Percentiles rank a stretch among this genome's conserved stretches.
These are phyloP conservation scores for Scarus forsteni DNA, from an alignment of 2,797 vertebrate genomes.

Conservation along the genomic window DNA sequence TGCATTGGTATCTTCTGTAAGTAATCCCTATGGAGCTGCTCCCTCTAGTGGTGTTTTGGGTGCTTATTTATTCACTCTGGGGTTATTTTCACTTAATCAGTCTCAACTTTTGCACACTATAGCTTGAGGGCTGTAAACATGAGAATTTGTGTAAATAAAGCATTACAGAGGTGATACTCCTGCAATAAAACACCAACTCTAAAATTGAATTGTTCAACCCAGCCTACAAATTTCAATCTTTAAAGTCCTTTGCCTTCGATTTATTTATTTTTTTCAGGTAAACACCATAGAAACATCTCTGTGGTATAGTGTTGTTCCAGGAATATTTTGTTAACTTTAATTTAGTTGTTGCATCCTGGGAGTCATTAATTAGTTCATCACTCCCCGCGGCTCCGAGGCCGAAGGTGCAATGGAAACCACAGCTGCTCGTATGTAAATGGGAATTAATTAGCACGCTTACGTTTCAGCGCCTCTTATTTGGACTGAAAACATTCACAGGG, in stretches of 20 bases:
- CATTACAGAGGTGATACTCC: background rate
- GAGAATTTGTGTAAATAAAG: slow-evolving; percentile 7
- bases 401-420: slow-evolving; percentile 74
- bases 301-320: slow-evolving; percentile 50
- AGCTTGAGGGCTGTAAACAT: slow-evolving; percentile 12
- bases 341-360: slow-evolving; percentile 83
- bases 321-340: slow-evolving; percentile 75
- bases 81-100: slow-evolving; percentile 8
- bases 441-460: slow-evolving; percentile 83
- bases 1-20: slow-evolving; percentile 15
- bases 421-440: slow-evolving; percentile 83
- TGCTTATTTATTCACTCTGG: slow-evolving; percentile 24
- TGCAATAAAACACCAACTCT: slow-evolving; percentile 5
- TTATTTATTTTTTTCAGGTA: slow-evolving; percentile 57
- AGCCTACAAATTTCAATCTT: background rate
- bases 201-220: background rate
- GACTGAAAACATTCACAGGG: slow-evolving; percentile 83
- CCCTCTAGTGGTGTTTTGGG: slow-evolving; percentile 75
- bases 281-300: slow-evolving; percentile 72
- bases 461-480: slow-evolving; percentile 78
- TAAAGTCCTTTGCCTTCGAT: too few species aligned
- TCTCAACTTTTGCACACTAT: background rate
- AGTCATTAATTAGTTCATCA: slow-evolving; percentile 84
- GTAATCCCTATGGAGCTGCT: slow-evolving; percentile 72
- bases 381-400: slow-evolving; percentile 61